Evolutionary conservation across 2,113 vertebrate genomes (phyloP), one percentile per base, ranked within the genome.

Genomic region (Gavia stellata): DNA sequence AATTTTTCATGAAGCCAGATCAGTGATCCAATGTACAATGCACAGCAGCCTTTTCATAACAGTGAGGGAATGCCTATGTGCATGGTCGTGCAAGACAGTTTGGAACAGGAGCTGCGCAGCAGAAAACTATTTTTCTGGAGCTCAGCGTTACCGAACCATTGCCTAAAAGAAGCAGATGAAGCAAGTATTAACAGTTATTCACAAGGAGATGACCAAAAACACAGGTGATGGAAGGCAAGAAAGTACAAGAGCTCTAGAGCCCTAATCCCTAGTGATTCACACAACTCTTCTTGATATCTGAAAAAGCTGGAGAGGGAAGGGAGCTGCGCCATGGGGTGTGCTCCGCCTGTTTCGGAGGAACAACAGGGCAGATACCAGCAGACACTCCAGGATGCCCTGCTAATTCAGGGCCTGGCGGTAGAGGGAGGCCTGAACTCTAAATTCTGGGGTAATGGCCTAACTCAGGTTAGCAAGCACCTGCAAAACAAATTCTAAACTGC

Each of bases 61-160:
- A 47, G n/a, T 0, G 0, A 62, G 42, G 23, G 19, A 62, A 56
- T 26, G 16, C 33, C 28, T 3, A 0, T 0, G 20, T 26, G 8
- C 26, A 28, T 9, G 66, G 23, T n/a, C 33, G 75, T 28, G 67
- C 14, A 74, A 17, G 12, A 50, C 14, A n/a, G 31, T 24, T 8
- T 66, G 63, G 34, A 86, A 45, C 34, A 58, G 21, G 34, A 58
- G 36, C 67, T 52, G 18, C 68, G 25, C 49, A 58, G 42, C 2
- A 44, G 31, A 87, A 50, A 91, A 50, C 14, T 18, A 5, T 40
- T 84, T 65, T 81, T 63, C 81, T 94, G 77, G 40, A 81, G 77
- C 28, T 81, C 67, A 61, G 59, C 68, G 62, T 28, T 59, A 81
- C 45, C 1, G 1, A 95, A 47, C 3, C 53, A 49, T 24, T 38